Percentiles rank a stretch among this genome's conserved stretches.
Conservation (phyloP, 2,888 invertebrate species). For the Lepidocyrtoides sp. region DNA sequence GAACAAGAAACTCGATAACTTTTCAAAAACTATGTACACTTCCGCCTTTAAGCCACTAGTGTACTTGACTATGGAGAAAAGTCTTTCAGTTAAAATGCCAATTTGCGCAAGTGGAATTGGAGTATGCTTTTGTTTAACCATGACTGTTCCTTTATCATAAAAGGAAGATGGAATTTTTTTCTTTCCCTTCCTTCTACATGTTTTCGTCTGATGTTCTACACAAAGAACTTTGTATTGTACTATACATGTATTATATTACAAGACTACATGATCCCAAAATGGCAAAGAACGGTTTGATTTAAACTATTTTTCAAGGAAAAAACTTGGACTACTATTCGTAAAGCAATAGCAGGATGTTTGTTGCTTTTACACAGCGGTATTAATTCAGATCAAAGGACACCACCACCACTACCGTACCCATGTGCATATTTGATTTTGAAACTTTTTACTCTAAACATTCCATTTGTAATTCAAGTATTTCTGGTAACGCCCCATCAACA, state of each 20-base stretch:
- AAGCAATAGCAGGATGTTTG: background rate
- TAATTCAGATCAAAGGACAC: background rate
- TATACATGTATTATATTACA: too few species aligned
- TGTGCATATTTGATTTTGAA: background rate
- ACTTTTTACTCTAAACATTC: background rate
- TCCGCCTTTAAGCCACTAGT: background rate
- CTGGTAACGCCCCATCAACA: background rate
- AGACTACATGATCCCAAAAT: background rate
- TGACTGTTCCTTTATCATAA: background rate
- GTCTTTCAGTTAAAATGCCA: constrained; percentile 25
- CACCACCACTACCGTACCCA: background rate
- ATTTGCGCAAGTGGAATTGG: constrained; percentile 20
- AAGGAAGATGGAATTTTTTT: too few species aligned
- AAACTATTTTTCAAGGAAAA: background rate
- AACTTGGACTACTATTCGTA: background rate
- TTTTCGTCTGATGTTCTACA: background rate
- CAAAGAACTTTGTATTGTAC: too few species aligned
- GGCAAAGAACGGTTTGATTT: constrained; percentile 3
- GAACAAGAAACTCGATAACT: constrained; percentile 48
- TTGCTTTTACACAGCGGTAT: background rate
- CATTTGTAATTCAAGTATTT: background rate
- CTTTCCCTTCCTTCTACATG: background rate
- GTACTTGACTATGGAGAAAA: background rate
- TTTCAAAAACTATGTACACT: constrained; percentile 26
- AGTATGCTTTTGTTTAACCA: background rate